Percentiles rank a stretch among this genome's conserved stretches.
Conservation (phyloP, 2,113 vertebrate species). For the Dicaeum eximium region DNA sequence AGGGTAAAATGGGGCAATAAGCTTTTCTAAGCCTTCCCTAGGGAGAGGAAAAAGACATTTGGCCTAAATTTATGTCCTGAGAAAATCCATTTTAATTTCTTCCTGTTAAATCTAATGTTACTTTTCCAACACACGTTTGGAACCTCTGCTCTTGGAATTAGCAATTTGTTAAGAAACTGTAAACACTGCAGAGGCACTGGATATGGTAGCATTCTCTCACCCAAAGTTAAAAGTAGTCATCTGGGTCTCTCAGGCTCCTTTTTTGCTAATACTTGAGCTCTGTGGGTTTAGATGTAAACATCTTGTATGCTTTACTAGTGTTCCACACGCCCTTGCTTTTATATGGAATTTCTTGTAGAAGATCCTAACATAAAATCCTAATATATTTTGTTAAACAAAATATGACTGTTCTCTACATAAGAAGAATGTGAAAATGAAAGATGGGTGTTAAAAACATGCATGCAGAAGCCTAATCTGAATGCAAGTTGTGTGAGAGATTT, state of each 20-base stretch:
- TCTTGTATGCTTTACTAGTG: neutral
- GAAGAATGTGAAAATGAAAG: neutral
- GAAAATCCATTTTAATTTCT: neutral
- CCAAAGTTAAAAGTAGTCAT: neutral
- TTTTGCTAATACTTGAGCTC: neutral
- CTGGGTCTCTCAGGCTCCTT: neutral
- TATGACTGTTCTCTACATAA: neutral
- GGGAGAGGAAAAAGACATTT: neutral
- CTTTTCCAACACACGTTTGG: neutral
- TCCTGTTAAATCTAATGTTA: neutral
- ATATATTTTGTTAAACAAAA: neutral
- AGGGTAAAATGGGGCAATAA: neutral
- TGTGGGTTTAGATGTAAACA: neutral
- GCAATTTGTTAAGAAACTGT: neutral
- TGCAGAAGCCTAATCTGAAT: neutral
- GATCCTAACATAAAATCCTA: neutral
- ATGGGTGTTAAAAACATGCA: rapidly evolving
- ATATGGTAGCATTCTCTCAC: neutral
- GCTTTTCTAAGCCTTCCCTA: neutral
- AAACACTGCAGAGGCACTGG: neutral
- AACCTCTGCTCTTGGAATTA: neutral
- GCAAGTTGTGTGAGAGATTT: neutral
- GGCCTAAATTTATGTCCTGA: neutral
- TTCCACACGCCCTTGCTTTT: neutral
- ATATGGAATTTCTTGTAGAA: neutral